Conservation (phyloP, 1,140 invertebrate species). For the Acromyrmex charruanus region DNA sequence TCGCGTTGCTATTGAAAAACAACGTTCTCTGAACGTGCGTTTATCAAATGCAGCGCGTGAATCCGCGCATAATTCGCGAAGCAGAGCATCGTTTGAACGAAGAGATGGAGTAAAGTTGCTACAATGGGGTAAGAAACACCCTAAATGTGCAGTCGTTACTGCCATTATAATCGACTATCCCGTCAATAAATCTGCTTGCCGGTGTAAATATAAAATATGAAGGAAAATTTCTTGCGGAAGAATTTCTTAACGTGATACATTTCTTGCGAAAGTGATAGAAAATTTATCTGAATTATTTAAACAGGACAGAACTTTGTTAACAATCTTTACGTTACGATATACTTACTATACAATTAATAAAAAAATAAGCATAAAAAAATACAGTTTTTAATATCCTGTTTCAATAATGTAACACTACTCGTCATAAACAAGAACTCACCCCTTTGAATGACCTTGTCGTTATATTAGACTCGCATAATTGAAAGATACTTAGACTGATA, state of each 20-base stretch:
- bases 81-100: background rate
- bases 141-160: constrained; percentile 31
- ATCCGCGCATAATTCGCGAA: constrained; percentile 11
- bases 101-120: background rate
- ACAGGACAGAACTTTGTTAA: background rate
- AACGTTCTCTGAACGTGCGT: constrained; percentile 41
- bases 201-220: background rate
- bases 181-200: constrained; percentile 26
- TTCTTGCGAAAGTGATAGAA: background rate
- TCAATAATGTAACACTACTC: too few species aligned
- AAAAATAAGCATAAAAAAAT: too few species aligned
- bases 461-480: too few species aligned
- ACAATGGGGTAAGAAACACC: constrained; percentile 24
- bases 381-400: too few species aligned
- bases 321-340: background rate
- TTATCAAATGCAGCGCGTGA: constrained; percentile 43
- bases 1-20: constrained; percentile 39
- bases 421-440: too few species aligned
- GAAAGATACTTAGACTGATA: too few species aligned
- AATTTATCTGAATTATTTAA: background rate
- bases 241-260: too few species aligned
- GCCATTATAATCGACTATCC: constrained; percentile 5
- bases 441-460: too few species aligned
- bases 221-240: background rate
- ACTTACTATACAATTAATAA: too few species aligned